Evolutionary conservation across 2,113 vertebrate genomes (phyloP).

Genomic region (Leucopsar rothschildi): DNA sequence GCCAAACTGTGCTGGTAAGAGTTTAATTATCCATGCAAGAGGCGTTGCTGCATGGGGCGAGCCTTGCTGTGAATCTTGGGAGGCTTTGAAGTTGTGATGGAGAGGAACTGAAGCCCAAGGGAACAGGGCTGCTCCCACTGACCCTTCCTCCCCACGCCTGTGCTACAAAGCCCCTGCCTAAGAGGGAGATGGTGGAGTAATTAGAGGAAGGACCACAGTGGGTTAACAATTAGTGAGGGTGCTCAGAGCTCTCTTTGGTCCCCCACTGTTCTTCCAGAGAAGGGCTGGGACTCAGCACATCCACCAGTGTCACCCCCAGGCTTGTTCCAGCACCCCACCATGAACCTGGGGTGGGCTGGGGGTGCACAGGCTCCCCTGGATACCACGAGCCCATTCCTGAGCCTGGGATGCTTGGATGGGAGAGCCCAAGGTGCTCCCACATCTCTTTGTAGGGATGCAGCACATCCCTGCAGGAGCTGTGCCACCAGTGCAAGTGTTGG

Average conservation of each 20-base stretch:
- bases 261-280: not conserved
- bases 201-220: not conserved
- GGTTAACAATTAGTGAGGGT: slow-evolving; percentile 32
- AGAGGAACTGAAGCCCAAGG: slow-evolving; percentile 56
- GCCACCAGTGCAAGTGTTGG: fast-evolving
- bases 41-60: not conserved
- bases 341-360: fast-evolving
- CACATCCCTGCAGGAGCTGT: not conserved
- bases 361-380: not conserved
- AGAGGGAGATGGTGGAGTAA: not conserved
- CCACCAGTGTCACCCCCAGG: not conserved
- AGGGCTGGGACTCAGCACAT: not conserved
- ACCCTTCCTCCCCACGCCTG: slow-evolving; percentile 33
- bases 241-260: not conserved
- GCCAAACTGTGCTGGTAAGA: not conserved
- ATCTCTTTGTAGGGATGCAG: not conserved
- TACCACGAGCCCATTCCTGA: fast-evolving
- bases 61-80: slow-evolving; percentile 49
- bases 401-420: not conserved
- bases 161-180: slow-evolving; percentile 8
- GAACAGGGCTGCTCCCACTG: slow-evolving; percentile 51
- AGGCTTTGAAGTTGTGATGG: slow-evolving; percentile 62
- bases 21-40: slow-evolving; percentile 51
- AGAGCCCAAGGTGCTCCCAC: fast-evolving
- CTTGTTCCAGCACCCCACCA: not conserved